Conservation (phyloP, 2,113 vertebrate genomes). For the Tringa solitaria region DNA sequence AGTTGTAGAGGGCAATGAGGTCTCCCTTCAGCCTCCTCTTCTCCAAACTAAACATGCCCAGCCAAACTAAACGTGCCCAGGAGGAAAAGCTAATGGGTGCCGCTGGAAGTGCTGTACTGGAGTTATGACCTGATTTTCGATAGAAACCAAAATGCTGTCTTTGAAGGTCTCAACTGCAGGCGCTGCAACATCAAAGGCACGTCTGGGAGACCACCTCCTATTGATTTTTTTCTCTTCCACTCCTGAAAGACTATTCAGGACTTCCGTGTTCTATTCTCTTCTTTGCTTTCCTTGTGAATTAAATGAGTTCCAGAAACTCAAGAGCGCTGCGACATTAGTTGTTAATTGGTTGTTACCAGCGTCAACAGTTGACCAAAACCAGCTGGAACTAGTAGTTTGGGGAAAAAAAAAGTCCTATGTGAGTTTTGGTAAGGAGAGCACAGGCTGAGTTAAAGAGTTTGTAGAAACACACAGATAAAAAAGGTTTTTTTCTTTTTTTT, state of each 20-base stretch:
- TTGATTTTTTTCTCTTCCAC: background rate
- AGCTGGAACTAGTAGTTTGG: background rate
- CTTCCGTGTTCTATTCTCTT: background rate
- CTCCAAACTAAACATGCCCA: too few relatives aligned
- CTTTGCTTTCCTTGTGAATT: background rate
- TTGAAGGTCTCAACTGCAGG: background rate
- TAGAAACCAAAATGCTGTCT: background rate
- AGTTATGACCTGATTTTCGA: background rate
- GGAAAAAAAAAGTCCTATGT: background rate
- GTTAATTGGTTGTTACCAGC: background rate
- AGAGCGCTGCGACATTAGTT: background rate
- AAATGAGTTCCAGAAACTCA: background rate
- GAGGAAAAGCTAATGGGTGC: background rate
- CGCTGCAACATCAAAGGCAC: background rate
- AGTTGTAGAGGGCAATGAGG: too few relatives aligned
- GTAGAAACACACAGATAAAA: background rate
- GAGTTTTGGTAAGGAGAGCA: background rate
- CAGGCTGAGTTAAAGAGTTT: background rate
- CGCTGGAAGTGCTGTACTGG: background rate
- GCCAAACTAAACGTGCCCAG: too few relatives aligned
- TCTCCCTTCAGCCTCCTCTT: too few relatives aligned
- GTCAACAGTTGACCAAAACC: background rate
- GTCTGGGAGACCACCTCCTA: background rate
- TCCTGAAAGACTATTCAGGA: background rate
- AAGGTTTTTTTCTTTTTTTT: too few relatives aligned